Evolutionary conservation across 2,888 invertebrate species (phyloP), one percentile per base, ranked within the genome.

Genomic region (Phrixothrix hirtus): DNA sequence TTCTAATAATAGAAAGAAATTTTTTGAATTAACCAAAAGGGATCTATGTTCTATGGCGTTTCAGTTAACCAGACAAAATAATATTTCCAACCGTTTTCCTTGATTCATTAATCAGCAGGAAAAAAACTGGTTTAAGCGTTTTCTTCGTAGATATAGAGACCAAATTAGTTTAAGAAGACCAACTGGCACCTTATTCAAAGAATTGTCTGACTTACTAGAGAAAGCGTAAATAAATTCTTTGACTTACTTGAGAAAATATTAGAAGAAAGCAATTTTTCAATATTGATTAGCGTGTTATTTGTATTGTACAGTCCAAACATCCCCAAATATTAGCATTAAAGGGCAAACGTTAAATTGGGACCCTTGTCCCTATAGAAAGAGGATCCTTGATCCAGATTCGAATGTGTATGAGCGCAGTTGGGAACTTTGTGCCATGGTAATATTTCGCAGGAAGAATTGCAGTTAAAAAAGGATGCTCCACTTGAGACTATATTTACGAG

Each of bases 41-140:
- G 42, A 42, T 32, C 1, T 42, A 2, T 42, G 42, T 26, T 9
- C 25, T 17, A 48, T 39, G 2, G 35, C 32, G n/a, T 34, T 37
- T 32, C 37, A 37, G 25, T n/a, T 36, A 13, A 17, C 25, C 1
- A 36, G 37, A 12, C 12, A 15, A 45, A 45, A 45, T n/a, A 25
- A 21, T 7, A 46, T 46, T 37, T 38, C 30, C 16, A 46, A 46
- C 15, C 46, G 30, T 41, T 41, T 47, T 47, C 47, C 6, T 9
- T 38, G 14, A 14, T 47, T 9, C 17, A 34, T 21, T 26, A 47
- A 15, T 39, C 47, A 32, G 34, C 47, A 13, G 47, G 47, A n/a
- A 32, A 41, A 47, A 39, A 37, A 37, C 25, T 37, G 37, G 37
- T 9, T 42, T 6, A 39, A 14, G 15, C 32, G 32, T 12, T 47